Percentiles rank a stretch among this genome's conserved stretches.
Evolutionary conservation across 2,113 vertebrate species (phyloP).

Genomic region (Campylomormyrus numenius): DNA sequence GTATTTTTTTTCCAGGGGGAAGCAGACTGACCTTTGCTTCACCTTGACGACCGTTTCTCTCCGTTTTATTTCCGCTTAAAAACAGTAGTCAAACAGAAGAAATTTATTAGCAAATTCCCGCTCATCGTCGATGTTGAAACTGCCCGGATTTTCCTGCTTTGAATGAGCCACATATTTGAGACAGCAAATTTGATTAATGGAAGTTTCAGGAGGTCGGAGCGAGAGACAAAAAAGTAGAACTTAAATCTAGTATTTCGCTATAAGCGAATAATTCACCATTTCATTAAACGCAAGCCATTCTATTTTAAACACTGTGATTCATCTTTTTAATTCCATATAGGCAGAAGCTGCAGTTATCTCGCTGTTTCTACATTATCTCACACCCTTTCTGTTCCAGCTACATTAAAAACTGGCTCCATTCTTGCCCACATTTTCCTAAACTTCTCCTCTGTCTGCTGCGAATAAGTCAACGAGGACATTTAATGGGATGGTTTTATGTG

Average conservation of each 20-base stretch:
- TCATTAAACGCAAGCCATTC: neutral
- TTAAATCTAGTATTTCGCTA: neutral
- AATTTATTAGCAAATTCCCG: slow-evolving; percentile 25
- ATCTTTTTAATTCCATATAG: neutral
- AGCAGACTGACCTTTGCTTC: neutral
- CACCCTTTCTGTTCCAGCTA: neutral
- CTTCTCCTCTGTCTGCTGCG: too few species aligned
- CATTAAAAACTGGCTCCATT: neutral
- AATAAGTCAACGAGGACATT: slow-evolving; percentile 8
- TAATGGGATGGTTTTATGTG: slow-evolving; percentile 12
- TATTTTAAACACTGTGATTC: slow-evolving; percentile 7
- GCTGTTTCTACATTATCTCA: neutral
- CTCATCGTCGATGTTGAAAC: slow-evolving; percentile 8
- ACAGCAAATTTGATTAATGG: neutral
- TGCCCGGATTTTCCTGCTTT: slow-evolving; percentile 25
- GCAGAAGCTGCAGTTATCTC: neutral
- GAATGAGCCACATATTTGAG: slow-evolving; percentile 5
- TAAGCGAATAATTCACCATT: neutral
- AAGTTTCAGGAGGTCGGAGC: neutral
- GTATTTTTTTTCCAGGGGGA: neutral
- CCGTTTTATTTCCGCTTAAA: neutral
- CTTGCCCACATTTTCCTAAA: neutral
- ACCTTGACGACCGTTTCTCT: neutral
- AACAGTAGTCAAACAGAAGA: slow-evolving; percentile 22
- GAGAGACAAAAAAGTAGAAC: slow-evolving; percentile 6